A percentile compares a stretch with the other conserved stretches of the same genome.
Conservation (phyloP, 2,888 invertebrate species). For the Meandrusa payeni region DNA sequence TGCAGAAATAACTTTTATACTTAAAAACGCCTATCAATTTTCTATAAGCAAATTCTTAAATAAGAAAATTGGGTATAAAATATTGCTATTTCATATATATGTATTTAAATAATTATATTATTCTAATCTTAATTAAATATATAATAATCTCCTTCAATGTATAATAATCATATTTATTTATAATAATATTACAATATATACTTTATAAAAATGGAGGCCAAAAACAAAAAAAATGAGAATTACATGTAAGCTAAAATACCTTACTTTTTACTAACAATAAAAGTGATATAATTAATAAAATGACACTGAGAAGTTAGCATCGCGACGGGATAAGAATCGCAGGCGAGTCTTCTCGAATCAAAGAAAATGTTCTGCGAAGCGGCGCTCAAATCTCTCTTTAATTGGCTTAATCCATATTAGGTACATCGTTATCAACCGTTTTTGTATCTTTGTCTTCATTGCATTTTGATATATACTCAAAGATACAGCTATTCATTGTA, state of each 20-base stretch:
- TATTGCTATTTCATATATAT: too few relatives aligned
- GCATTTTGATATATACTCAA: conserved; percentile 14
- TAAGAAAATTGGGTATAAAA: too few relatives aligned
- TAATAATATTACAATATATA: too few relatives aligned
- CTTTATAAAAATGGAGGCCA: too few relatives aligned
- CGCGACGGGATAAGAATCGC: conserved; percentile 32
- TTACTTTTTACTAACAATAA: conserved; percentile 4
- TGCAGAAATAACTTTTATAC: too few relatives aligned
- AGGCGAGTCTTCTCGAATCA: conserved; percentile 27
- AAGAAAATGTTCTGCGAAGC: conserved; percentile 30
- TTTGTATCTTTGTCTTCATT: conserved; percentile 36
- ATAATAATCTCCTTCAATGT: too few relatives aligned
- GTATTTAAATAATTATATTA: too few relatives aligned
- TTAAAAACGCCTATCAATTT: conserved; percentile 17
- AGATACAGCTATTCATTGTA: conserved; percentile 18
- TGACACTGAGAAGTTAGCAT: conserved; percentile 25
- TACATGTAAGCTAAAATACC: too few relatives aligned
- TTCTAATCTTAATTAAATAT: too few relatives aligned
- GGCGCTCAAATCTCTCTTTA: conserved; percentile 58
- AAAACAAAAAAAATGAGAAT: too few relatives aligned
- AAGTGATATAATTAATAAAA: conserved; percentile 27
- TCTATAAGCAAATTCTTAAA: conserved; percentile 1
- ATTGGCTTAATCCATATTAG: conserved; percentile 64
- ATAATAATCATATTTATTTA: too few relatives aligned
- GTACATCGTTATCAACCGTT: conserved; percentile 24